Percentiles rank a stretch among this genome's conserved stretches.
Evolutionary conservation across 2,797 vertebrate genomes (phyloP).

Genomic region (Limosa lapponica): DNA sequence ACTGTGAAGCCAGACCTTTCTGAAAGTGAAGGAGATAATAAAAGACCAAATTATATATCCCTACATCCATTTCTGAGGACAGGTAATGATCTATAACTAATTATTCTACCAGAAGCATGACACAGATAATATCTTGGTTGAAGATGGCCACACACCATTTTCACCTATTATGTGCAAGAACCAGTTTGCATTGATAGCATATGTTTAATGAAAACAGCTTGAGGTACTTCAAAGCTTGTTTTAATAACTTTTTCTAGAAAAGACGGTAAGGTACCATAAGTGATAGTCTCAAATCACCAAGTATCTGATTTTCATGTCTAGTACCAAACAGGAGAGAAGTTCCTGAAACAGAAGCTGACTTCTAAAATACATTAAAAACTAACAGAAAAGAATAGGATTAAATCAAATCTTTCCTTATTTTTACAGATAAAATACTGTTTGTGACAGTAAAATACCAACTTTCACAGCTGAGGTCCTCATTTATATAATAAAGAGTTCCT

Average conservation of each 20-base stretch:
- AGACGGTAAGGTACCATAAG: neutral
- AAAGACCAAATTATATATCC: neutral
- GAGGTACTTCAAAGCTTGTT: neutral
- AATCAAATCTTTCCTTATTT: neutral
- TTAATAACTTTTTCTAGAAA: neutral
- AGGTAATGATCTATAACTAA: neutral
- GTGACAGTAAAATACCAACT: neutral
- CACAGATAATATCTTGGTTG: neutral
- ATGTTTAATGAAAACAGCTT: neutral
- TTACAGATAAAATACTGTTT: neutral
- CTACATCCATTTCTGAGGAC: neutral
- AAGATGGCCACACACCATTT: neutral
- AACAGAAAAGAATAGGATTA: neutral
- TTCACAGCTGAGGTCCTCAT: neutral
- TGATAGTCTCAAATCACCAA: neutral
- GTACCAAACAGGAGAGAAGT: neutral
- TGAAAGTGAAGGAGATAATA: slow-evolving; percentile 73
- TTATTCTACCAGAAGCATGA: neutral
- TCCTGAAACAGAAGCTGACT: neutral
- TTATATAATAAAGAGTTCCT: neutral
- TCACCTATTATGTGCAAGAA: neutral
- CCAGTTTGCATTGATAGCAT: neutral
- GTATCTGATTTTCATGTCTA: neutral
- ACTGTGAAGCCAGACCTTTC: slow-evolving; percentile 95
- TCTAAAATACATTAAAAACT: neutral